phyloP scores from a whole-genome alignment of 1,140 invertebrate species.

The Anadara kagoshimensis region DNA sequence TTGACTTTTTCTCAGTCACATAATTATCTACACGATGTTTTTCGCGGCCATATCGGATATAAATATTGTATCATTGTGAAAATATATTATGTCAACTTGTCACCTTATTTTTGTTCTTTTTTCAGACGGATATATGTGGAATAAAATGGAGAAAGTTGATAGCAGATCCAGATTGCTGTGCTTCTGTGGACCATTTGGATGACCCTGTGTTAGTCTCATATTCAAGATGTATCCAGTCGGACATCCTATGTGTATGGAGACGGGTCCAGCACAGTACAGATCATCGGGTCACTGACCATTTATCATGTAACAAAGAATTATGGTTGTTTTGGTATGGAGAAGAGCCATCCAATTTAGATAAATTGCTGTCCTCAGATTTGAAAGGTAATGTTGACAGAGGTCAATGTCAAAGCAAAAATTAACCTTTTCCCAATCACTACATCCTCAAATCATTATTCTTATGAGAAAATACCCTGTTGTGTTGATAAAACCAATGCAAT shows the following conservation, averaged over 20 bases:
- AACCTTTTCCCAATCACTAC: no score
- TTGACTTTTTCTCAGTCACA: background rate
- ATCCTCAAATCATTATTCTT: no score
- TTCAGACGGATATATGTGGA: constrained; percentile 96
- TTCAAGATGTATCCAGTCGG: constrained; percentile 92
- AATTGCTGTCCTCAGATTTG: constrained; percentile 73
- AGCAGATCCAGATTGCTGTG: constrained; percentile 81
- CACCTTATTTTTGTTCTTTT: constrained; percentile 41
- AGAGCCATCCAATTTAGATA: constrained; percentile 84
- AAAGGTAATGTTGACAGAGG: no score
- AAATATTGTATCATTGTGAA: background rate
- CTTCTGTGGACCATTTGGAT: constrained; percentile 79
- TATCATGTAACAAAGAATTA: constrained; percentile 84
- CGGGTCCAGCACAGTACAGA: constrained; percentile 77
- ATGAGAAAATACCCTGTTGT: no score
- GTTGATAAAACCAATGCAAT: no score
- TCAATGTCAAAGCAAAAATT: no score
- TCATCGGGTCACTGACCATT: constrained; percentile 52
- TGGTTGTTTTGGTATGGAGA: constrained; percentile 99
- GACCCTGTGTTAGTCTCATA: constrained; percentile 95
- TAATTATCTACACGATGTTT: background rate
- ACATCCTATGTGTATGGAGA: constrained; percentile 97
- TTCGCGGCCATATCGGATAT: background rate
- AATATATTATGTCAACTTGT: background rate
- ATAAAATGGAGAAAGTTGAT: constrained; percentile 98